Percentiles rank a stretch among this genome's conserved stretches.
These are phyloP conservation scores for Enteromius anoplus DNA, from an alignment of 2,797 vertebrate species.

Conservation along the genomic window DNA sequence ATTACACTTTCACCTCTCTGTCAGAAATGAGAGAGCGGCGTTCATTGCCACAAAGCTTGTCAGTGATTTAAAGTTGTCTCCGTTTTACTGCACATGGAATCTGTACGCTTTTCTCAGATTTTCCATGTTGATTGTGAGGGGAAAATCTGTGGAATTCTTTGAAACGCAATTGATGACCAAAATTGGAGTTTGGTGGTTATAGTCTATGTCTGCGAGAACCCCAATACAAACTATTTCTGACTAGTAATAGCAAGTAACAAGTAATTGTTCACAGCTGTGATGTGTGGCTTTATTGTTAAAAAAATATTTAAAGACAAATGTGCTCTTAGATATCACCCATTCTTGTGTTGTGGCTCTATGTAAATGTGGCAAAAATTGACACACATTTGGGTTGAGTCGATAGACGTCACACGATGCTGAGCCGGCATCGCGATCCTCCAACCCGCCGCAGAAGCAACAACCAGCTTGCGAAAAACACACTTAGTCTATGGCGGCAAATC, in stretches of 20 bases:
- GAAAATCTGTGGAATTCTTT: background rate
- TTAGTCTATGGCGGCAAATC: too few relatives aligned
- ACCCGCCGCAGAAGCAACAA: too few relatives aligned
- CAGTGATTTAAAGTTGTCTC: conserved; percentile 23
- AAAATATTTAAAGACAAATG: background rate
- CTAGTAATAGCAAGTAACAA: background rate
- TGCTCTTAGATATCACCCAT: background rate
- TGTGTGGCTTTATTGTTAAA: background rate
- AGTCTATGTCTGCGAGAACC: background rate
- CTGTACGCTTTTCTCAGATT: background rate
- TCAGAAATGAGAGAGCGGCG: conserved; percentile 17
- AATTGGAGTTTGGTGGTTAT: background rate
- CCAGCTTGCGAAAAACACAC: too few relatives aligned
- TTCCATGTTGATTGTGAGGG: background rate
- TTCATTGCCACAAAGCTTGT: conserved; percentile 28
- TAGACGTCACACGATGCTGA: too few relatives aligned
- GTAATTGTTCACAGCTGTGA: background rate
- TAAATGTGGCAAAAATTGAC: too few relatives aligned
- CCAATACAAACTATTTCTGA: background rate
- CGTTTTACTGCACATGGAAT: background rate
- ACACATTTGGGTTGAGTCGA: too few relatives aligned
- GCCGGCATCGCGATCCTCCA: too few relatives aligned
- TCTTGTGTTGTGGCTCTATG: background rate
- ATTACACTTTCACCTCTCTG: conserved; percentile 35
- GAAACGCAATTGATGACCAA: background rate